Percentiles rank a stretch among this genome's conserved stretches.
These are phyloP conservation scores for Anagyrus pseudococci DNA, from an alignment of 2,888 invertebrate species.

Conservation along the genomic window DNA sequence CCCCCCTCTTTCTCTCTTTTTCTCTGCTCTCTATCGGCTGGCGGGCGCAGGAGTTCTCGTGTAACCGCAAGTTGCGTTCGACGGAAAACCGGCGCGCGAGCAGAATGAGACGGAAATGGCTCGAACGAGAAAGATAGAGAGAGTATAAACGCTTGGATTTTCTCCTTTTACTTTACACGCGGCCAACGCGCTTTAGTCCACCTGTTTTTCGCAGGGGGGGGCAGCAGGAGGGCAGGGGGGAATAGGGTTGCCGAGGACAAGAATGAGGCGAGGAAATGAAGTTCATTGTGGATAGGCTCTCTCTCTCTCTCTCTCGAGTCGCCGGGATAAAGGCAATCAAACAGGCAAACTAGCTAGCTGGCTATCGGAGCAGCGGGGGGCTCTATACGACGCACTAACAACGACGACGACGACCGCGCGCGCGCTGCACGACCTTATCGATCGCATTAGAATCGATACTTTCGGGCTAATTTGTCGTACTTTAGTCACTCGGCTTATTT, in stretches of 20 bases:
- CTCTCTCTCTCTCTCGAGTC: no score
- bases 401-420: constrained; percentile 28
- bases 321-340: constrained; percentile 46
- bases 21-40: constrained; percentile 39
- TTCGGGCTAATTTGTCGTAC: constrained; percentile 19
- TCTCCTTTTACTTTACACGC: constrained; percentile 26
- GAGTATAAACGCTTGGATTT: constrained; percentile 39
- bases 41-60: constrained; percentile 42
- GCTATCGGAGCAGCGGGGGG: constrained; percentile 42
- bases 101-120: no score
- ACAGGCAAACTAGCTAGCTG: constrained; percentile 43
- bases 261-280: constrained; percentile 40
- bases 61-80: constrained; percentile 49
- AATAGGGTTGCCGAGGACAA: constrained; percentile 24
- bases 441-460: constrained; percentile 32
- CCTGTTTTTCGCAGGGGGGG: constrained; percentile 32
- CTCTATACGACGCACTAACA: no score
- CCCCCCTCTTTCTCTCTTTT: constrained; percentile 18
- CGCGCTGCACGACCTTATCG: constrained; percentile 26
- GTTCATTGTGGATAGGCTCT: constrained; percentile 48
- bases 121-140: no score
- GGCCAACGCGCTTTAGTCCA: constrained; percentile 9
- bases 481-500: no score
- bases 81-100: constrained; percentile 48
- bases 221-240: background rate